These are phyloP conservation scores for Potamilus streckersoni DNA, from an alignment of 1,140 invertebrate genomes.

Conservation along the genomic window DNA sequence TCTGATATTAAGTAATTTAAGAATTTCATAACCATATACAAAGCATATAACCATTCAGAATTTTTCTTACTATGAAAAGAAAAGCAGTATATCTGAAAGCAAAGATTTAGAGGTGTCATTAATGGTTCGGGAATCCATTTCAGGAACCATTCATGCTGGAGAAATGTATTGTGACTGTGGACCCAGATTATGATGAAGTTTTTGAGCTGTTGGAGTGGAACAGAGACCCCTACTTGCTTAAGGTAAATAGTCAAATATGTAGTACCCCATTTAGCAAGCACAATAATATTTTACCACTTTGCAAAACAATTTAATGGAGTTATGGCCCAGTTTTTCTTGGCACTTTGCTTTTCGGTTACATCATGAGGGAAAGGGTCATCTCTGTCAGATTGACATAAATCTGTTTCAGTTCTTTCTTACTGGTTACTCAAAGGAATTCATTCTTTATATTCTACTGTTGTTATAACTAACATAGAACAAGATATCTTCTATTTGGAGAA, in stretches of 20 bases:
- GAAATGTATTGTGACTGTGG: conserved; percentile 85
- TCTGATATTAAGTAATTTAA: too few species aligned
- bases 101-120: background rate
- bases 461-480: too few species aligned
- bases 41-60: too few species aligned
- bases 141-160: conserved; percentile 90
- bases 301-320: background rate
- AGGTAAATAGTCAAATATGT: conserved; percentile 73
- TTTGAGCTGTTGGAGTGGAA: conserved; percentile 95
- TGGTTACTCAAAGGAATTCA: too few species aligned
- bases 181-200: conserved; percentile 89
- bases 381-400: background rate
- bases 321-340: background rate
- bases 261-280: background rate
- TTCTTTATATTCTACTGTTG: too few species aligned
- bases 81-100: background rate
- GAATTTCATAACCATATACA: too few species aligned
- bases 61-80: too few species aligned
- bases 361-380: background rate
- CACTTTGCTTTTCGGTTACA: background rate
- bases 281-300: background rate
- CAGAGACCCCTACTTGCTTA: conserved; percentile 94
- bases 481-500: too few species aligned
- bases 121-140: conserved; percentile 1
- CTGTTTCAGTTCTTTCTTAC: background rate